phyloP scores from a whole-genome alignment of 1,140 invertebrate species.

The Microplitis demolitor region DNA sequence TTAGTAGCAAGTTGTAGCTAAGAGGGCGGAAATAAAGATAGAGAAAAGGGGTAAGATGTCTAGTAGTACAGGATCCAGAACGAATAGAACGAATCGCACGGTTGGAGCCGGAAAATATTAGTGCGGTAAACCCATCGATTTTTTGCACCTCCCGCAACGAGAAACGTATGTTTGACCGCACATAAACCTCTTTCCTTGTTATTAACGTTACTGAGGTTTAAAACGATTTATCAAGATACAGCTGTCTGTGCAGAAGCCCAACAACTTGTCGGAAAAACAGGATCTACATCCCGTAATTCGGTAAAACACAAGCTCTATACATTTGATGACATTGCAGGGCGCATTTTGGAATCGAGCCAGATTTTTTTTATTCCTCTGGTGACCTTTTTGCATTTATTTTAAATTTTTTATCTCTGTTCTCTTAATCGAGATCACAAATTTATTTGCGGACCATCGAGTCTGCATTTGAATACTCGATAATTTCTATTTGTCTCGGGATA shows the following conservation, averaged over 20 bases:
- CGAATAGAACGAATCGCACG: constrained; percentile 5
- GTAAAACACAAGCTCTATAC: background rate
- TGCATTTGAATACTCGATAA: too few species aligned
- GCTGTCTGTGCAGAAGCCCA: background rate
- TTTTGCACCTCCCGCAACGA: constrained; percentile 15
- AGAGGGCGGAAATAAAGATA: background rate
- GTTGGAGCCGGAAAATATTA: constrained; percentile 27
- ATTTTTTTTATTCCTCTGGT: background rate
- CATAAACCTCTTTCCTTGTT: constrained; percentile 28
- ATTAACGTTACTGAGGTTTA: constrained; percentile 11
- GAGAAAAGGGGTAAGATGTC: background rate
- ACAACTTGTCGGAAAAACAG: background rate
- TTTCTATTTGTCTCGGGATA: too few species aligned
- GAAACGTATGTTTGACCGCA: constrained; percentile 27
- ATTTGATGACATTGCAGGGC: background rate
- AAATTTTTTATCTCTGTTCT: background rate
- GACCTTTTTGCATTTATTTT: background rate
- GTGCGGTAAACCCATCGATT: constrained; percentile 25
- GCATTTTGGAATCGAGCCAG: background rate
- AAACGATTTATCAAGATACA: constrained; percentile 3
- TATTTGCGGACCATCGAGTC: too few species aligned
- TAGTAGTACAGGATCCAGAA: background rate
- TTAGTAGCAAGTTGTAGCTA: too few species aligned
- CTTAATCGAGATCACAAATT: too few species aligned
- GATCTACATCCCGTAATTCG: background rate